Conservation (phyloP, 2,797 vertebrate species). For the Alosa sapidissima region DNA sequence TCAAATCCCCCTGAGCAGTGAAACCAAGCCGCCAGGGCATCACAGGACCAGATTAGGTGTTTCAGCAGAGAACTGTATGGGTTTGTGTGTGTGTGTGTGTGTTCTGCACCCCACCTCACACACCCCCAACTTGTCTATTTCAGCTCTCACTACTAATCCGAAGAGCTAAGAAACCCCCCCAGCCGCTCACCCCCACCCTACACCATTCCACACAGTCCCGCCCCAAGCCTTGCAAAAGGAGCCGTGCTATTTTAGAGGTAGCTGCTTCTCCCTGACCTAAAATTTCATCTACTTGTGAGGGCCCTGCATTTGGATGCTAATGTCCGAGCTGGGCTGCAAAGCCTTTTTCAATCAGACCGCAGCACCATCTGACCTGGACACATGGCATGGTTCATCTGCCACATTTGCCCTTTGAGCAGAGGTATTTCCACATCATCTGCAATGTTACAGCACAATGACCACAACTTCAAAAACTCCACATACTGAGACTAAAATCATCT, state of each 20-base stretch:
- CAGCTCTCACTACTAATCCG: slow-evolving; percentile 57
- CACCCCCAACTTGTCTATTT: slow-evolving; percentile 27
- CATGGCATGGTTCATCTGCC: slow-evolving; percentile 2
- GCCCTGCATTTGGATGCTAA: slow-evolving; percentile 49
- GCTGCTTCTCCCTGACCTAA: slow-evolving; percentile 34
- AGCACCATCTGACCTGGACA: slow-evolving; percentile 6
- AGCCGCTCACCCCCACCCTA: neutral
- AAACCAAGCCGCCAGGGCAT: slow-evolving; percentile 52
- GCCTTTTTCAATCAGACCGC: slow-evolving; percentile 47
- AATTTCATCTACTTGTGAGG: slow-evolving; percentile 33
- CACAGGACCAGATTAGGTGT: slow-evolving; percentile 62
- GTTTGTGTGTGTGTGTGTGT: slow-evolving; percentile 47
- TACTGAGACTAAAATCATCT: neutral
- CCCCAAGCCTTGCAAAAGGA: neutral
- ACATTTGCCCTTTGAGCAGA: neutral
- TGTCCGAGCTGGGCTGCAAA: slow-evolving; percentile 48
- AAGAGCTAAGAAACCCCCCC: slow-evolving; percentile 65
- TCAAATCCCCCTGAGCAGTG: slow-evolving; percentile 59
- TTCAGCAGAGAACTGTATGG: neutral
- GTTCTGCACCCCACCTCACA: slow-evolving; percentile 38
- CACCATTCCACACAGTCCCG: neutral
- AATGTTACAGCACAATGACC: no score
- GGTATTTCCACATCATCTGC: neutral
- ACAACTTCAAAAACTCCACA: neutral
- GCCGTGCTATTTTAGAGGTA: slow-evolving; percentile 18